Conservation (phyloP, 53 echinoderm and acorn worm species). For the Henricia sp. region DNA sequence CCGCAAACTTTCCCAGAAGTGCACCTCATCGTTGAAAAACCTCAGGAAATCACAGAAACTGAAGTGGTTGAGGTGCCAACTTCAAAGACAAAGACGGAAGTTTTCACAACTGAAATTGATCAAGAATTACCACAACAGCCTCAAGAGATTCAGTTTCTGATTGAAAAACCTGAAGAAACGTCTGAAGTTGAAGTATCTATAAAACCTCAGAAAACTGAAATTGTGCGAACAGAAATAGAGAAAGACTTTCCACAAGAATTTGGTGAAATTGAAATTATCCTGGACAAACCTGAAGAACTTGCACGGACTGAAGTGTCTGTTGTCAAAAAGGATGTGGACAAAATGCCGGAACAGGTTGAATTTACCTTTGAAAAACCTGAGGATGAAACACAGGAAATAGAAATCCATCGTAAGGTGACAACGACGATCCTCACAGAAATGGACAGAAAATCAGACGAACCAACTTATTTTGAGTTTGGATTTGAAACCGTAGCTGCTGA, state of each 20-base stretch:
- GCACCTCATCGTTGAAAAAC: slow-evolving; percentile 47
- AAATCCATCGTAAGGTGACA: slow-evolving; percentile 56
- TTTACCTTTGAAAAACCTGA: slow-evolving; percentile 59
- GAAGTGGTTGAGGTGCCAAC: slow-evolving; percentile 25
- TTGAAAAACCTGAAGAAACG: slow-evolving; percentile 55
- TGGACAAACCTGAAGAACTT: slow-evolving; percentile 58
- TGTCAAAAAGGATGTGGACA: slow-evolving; percentile 63
- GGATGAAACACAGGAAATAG: slow-evolving; percentile 66
- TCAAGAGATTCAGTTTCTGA: slow-evolving; percentile 31
- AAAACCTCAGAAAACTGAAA: slow-evolving; percentile 48
- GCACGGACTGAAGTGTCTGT: slow-evolving; percentile 46
- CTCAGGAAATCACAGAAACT: slow-evolving; percentile 22
- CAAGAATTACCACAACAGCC: slow-evolving; percentile 25
- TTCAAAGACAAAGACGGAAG: background rate
- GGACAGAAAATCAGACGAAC: slow-evolving; percentile 26
- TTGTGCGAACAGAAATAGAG: slow-evolving; percentile 22
- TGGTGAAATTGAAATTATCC: slow-evolving; percentile 52
- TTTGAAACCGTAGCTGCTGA: slow-evolving; percentile 47
- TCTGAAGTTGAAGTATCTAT: slow-evolving; percentile 66
- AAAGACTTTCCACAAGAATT: slow-evolving; percentile 52
- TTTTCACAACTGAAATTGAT: background rate
- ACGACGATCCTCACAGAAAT: slow-evolving; percentile 66
- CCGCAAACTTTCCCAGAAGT: slow-evolving; percentile 46
- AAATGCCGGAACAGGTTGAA: slow-evolving; percentile 65
- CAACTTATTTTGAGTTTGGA: slow-evolving; percentile 38